Evolutionary conservation across 2,113 vertebrate species (phyloP).

Genomic region (Phasianus colchicus): DNA sequence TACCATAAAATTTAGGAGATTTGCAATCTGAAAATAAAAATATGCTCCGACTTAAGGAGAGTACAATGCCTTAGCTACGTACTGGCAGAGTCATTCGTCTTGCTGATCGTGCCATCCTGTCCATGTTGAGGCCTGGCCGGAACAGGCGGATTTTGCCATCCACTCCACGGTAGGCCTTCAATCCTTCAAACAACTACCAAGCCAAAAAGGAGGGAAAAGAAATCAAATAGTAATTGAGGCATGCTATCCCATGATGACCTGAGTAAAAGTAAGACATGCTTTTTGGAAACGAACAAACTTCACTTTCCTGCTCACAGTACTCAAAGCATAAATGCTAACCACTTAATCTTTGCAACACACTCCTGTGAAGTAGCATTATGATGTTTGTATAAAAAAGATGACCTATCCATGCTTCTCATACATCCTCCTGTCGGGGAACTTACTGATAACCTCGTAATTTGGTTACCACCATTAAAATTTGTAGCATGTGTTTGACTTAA

Average conservation of each 20-base stretch:
- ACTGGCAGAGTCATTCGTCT: conserved; percentile 87
- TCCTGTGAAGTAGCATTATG: background rate
- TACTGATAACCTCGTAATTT: background rate
- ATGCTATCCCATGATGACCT: fast-evolving
- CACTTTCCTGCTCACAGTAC: background rate
- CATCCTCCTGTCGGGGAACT: background rate
- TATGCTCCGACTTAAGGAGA: background rate
- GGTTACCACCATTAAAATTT: conserved; percentile 52
- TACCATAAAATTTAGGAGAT: background rate
- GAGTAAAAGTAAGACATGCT: background rate
- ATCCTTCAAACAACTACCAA: conserved; percentile 88
- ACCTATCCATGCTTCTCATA: background rate
- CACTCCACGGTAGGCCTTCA: conserved; percentile 89
- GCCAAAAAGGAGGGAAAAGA: background rate
- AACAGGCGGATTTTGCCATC: conserved; percentile 89
- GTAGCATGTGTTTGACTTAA: conserved; percentile 33
- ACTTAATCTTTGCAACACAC: background rate
- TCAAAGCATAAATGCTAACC: background rate
- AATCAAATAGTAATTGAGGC: background rate
- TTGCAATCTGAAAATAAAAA: background rate
- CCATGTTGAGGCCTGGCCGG: conserved; percentile 89
- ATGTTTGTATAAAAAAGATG: background rate
- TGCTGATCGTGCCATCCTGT: conserved; percentile 85
- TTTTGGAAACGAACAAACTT: background rate
- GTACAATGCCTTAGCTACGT: background rate